These are phyloP conservation scores for Melinaea marsaeus DNA, from an alignment of 2,888 invertebrate species.

Conservation along the genomic window DNA sequence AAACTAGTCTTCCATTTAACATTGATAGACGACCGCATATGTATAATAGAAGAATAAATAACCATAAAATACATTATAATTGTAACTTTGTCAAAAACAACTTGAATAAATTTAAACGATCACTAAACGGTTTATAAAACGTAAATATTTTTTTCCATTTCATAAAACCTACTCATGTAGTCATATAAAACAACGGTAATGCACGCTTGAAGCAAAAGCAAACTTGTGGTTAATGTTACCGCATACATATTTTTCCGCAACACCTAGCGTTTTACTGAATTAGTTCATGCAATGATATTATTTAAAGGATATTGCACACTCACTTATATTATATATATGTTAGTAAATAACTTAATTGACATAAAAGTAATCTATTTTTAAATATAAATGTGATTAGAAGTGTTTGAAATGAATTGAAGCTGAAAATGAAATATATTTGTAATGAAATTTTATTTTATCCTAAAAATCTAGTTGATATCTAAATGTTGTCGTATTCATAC, in stretches of 20 bases:
- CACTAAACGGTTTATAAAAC: too few species aligned
- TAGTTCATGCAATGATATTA: constrained; percentile 11
- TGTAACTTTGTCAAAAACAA: too few species aligned
- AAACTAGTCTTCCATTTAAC: too few species aligned
- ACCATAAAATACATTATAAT: too few species aligned
- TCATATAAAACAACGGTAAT: constrained; percentile 3
- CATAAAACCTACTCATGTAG: not conserved
- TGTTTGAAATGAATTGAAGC: not conserved
- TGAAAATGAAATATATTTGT: not conserved
- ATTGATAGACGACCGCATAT: too few species aligned
- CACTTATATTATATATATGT: not conserved
- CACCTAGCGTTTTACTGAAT: constrained; percentile 7
- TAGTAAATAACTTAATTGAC: not conserved
- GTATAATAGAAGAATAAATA: too few species aligned
- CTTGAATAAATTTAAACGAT: too few species aligned
- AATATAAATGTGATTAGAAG: too few species aligned
- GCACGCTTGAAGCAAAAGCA: not conserved
- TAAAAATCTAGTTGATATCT: constrained; percentile 6
- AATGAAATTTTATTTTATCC: not conserved
- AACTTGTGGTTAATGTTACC: constrained; percentile 2
- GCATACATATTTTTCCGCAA: constrained; percentile 8
- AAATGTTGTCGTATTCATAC: constrained; percentile 8
- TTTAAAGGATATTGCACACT: constrained; percentile 4
- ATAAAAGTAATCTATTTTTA: too few species aligned
- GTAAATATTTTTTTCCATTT: not conserved